These are phyloP conservation scores for Biston betularia DNA, from an alignment of 2,888 invertebrate species.

Conservation along the genomic window DNA sequence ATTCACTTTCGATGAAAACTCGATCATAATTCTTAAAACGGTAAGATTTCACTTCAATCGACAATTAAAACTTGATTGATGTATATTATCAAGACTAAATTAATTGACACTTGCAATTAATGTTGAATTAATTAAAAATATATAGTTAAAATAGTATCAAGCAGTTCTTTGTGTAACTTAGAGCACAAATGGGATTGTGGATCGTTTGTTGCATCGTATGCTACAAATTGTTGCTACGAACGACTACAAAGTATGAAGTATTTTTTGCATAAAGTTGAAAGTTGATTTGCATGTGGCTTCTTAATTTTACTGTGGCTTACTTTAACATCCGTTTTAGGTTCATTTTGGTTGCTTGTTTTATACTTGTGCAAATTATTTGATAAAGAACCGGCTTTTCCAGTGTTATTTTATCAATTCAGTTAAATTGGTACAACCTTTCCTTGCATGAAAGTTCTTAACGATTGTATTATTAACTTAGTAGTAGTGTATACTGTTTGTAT, in stretches of 20 bases:
- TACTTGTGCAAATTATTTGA: slow-evolving; percentile 12
- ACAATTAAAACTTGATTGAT: background rate
- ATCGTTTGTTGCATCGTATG: background rate
- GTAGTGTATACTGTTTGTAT: background rate
- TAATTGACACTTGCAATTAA: background rate
- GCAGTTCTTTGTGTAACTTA: background rate
- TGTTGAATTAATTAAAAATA: background rate
- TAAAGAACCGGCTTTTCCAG: slow-evolving; percentile 22
- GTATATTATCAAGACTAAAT: background rate
- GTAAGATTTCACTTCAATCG: slow-evolving; percentile 10
- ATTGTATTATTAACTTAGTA: no score
- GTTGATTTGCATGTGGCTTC: slow-evolving; percentile 15
- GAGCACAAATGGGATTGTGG: slow-evolving; percentile 16
- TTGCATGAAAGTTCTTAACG: background rate
- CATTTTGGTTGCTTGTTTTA: slow-evolving; percentile 6
- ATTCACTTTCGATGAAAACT: slow-evolving; percentile 22
- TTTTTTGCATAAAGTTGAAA: slow-evolving; percentile 18
- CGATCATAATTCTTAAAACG: slow-evolving; percentile 17
- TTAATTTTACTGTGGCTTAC: slow-evolving; percentile 5
- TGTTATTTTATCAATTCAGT: slow-evolving; percentile 11
- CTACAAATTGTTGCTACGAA: slow-evolving; percentile 17
- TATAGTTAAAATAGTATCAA: background rate
- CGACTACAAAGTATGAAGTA: slow-evolving; percentile 11
- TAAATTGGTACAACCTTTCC: background rate
- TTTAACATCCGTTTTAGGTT: slow-evolving; percentile 12